Evolutionary conservation across 2,113 vertebrate genomes (phyloP).

Genomic region (Vicugna pacos): DNA sequence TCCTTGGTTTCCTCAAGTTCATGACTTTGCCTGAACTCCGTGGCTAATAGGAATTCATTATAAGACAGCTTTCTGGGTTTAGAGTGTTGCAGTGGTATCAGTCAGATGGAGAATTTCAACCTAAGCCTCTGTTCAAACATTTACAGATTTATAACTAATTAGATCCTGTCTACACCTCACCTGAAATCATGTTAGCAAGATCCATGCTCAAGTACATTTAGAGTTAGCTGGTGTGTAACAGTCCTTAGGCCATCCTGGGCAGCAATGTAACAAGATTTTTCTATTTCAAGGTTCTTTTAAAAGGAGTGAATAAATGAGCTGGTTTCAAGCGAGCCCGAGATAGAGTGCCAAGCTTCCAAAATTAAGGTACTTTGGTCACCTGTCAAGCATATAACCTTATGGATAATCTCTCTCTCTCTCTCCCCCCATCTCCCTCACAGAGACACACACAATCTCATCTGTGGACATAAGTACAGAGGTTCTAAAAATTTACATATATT

Average conservation of each 20-base stretch:
- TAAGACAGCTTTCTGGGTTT: constrained; percentile 42
- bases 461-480: not conserved
- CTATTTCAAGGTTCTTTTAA: constrained; percentile 17
- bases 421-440: not conserved
- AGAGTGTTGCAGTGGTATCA: not conserved
- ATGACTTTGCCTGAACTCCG: constrained; percentile 7
- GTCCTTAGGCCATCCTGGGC: not conserved
- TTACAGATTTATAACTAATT: constrained; percentile 64
- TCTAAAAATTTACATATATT: not conserved
- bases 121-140: not conserved
- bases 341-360: not conserved
- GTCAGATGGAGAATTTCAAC: constrained; percentile 34
- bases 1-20: not conserved
- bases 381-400: not conserved
- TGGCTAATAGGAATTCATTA: constrained; percentile 39
- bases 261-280: not conserved
- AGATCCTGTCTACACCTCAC: constrained; percentile 54
- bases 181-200: constrained; percentile 63
- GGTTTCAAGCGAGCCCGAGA: not conserved
- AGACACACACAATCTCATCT: not conserved
- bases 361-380: not conserved
- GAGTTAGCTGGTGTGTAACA: not conserved
- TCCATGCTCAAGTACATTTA: not conserved
- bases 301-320: constrained; percentile 14
- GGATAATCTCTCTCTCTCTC: not conserved